Conservation (phyloP, 2,113 vertebrate species). For the Bujurquina vittata region DNA sequence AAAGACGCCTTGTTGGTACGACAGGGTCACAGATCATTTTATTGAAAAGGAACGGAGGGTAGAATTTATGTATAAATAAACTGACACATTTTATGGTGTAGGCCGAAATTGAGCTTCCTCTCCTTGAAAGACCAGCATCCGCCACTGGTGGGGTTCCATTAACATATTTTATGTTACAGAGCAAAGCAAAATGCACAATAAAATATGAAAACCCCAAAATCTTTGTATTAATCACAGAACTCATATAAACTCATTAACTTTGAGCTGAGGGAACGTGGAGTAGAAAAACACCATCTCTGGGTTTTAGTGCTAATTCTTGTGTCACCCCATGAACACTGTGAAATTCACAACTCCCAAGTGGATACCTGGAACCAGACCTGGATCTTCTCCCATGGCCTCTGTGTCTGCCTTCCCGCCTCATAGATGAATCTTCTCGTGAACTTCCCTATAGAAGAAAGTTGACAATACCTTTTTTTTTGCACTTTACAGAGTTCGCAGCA, state of each 20-base stretch:
- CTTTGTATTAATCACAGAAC: not conserved
- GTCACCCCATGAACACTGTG: not conserved
- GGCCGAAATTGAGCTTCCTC: too few relatives aligned
- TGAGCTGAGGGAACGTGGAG: not conserved
- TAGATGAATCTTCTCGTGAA: constrained; percentile 83
- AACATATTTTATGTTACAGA: not conserved
- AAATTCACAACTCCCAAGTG: not conserved
- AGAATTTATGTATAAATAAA: too few relatives aligned
- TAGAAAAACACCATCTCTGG: not conserved
- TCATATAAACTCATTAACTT: not conserved
- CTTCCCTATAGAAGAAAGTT: constrained; percentile 76
- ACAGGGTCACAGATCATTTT: too few relatives aligned
- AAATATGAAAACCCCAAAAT: not conserved
- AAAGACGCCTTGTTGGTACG: too few relatives aligned
- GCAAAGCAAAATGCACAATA: not conserved
- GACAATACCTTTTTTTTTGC: not conserved
- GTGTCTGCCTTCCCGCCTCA: constrained; percentile 83
- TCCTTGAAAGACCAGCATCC: too few relatives aligned
- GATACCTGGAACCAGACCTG: constrained; percentile 86
- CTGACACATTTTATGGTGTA: too few relatives aligned
- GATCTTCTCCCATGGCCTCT: constrained; percentile 84
- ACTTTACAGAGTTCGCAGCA: not conserved
- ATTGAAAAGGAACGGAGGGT: too few relatives aligned
- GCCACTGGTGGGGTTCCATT: too few relatives aligned
- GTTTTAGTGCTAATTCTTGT: not conserved